Evolutionary conservation across 2,797 vertebrate species (phyloP).

Genomic region (Acrossocheilus fasciatus): DNA sequence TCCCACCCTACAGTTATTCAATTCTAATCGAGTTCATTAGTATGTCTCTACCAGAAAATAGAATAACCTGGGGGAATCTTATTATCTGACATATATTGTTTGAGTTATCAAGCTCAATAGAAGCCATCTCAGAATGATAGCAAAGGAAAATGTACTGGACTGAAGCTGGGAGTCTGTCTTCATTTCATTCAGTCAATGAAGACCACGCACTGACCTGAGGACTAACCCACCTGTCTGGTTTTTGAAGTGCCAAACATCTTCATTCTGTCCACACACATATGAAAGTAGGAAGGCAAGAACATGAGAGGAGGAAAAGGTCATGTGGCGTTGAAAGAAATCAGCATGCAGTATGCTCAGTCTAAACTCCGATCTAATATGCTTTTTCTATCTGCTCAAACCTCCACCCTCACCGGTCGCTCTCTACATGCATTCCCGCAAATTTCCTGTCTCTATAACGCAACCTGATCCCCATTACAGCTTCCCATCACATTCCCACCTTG

Average conservation of each 20-base stretch:
- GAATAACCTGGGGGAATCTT: conserved; percentile 37
- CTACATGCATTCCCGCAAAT: conserved; percentile 38
- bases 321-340: conserved; percentile 46
- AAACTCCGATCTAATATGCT: conserved; percentile 62
- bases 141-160: background rate
- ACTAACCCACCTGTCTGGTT: conserved; percentile 22
- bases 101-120: background rate
- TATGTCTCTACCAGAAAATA: conserved; percentile 24
- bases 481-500: conserved; percentile 22
- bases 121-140: conserved; percentile 1
- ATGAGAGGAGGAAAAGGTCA: conserved; percentile 53
- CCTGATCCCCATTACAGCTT: conserved; percentile 52
- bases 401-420: conserved; percentile 4
- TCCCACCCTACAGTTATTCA: conserved; percentile 48
- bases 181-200: conserved; percentile 2
- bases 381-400: conserved; percentile 59
- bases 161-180: background rate
- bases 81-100: conserved; percentile 24
- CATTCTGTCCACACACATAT: conserved; percentile 38
- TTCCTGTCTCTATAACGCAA: conserved; percentile 22
- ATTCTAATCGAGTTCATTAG: conserved; percentile 32
- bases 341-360: conserved; percentile 46
- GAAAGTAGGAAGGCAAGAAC: conserved; percentile 36
- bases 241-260: conserved; percentile 30
- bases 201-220: background rate